phyloP scores from a whole-genome alignment of 2,888 invertebrate species.

The Ceramica pisi region DNA sequence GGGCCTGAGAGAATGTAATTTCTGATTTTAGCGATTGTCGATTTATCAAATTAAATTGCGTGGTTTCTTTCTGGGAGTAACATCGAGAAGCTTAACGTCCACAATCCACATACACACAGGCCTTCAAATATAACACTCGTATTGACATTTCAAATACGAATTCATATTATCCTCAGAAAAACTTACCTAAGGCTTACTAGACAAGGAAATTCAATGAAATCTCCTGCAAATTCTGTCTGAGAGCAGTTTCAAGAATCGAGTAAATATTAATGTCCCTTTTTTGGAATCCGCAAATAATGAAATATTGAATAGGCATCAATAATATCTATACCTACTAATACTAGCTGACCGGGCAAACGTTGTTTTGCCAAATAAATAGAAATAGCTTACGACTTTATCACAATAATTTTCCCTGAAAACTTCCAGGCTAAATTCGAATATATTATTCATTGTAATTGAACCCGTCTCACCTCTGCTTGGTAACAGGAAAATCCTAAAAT shows the following conservation, averaged over 20 bases:
- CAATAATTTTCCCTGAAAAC: not conserved
- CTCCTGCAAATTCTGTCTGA: not conserved
- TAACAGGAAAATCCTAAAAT: slow-evolving; percentile 32
- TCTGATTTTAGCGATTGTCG: too few relatives aligned
- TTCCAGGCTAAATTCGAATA: slow-evolving; percentile 5
- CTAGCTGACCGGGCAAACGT: too few relatives aligned
- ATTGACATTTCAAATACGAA: too few relatives aligned
- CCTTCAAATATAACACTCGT: too few relatives aligned
- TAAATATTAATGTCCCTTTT: not conserved
- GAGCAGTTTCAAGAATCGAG: too few relatives aligned
- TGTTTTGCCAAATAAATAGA: too few relatives aligned
- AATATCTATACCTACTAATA: too few relatives aligned
- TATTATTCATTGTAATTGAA: slow-evolving; percentile 32
- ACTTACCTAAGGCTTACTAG: not conserved
- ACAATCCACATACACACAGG: not conserved
- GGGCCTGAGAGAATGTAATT: too few relatives aligned
- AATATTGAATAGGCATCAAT: not conserved
- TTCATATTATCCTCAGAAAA: not conserved
- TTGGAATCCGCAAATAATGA: not conserved
- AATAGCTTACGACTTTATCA: too few relatives aligned
- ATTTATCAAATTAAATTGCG: too few relatives aligned
- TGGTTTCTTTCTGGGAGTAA: not conserved
- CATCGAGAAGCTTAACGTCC: not conserved
- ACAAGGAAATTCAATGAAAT: not conserved
- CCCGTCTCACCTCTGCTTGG: slow-evolving; percentile 12